phyloP scores from a whole-genome alignment of 2,888 invertebrate species.

The Ornithoptera alexandrae region DNA sequence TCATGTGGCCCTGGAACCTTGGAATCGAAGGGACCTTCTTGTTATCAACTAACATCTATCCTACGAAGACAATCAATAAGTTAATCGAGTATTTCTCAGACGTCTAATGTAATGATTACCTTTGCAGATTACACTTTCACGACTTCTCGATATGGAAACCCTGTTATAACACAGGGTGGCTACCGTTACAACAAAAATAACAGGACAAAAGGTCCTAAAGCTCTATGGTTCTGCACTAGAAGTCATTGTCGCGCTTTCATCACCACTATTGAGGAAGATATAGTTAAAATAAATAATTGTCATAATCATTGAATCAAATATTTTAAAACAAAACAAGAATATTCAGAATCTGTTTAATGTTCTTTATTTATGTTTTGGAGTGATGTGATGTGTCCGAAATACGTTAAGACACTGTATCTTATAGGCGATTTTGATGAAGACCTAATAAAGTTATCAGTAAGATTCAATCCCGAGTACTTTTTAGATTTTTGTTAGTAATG shows the following conservation, averaged over 20 bases:
- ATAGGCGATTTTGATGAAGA: neutral
- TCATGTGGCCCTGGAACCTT: no score
- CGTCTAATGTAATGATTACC: neutral
- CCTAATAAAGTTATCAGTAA: neutral
- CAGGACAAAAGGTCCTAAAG: constrained; percentile 35
- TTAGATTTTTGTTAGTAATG: neutral
- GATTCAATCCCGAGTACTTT: neutral
- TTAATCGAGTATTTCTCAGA: neutral
- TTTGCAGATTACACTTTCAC: constrained; percentile 22
- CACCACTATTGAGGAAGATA: constrained; percentile 44
- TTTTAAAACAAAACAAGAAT: neutral
- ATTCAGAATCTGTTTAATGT: neutral
- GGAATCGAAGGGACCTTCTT: no score
- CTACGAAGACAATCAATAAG: neutral
- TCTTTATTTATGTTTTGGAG: neutral
- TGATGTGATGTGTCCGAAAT: neutral
- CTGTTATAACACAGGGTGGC: constrained; percentile 37
- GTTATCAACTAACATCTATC: no score
- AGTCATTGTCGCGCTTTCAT: constrained; percentile 48
- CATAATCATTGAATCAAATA: constrained; percentile 35
- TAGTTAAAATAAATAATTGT: constrained; percentile 37
- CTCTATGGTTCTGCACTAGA: constrained; percentile 43
- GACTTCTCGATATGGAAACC: constrained; percentile 39
- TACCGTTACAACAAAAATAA: constrained; percentile 41
- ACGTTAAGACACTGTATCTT: neutral